Base-by-base conservation (phyloP, 2,888 invertebrate genomes). In the Ennomos quercinarius region DNA sequence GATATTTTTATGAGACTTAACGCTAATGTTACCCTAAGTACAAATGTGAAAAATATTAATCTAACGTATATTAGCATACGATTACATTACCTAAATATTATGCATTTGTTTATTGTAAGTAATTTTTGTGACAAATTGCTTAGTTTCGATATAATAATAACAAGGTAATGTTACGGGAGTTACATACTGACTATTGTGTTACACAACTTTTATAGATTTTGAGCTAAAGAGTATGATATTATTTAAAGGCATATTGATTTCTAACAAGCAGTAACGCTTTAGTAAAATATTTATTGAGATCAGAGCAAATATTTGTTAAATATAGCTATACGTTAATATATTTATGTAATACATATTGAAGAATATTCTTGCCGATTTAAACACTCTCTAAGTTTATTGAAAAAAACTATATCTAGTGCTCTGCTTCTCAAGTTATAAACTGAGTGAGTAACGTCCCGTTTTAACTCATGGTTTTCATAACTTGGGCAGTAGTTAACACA, bases 11-110 rank as follows among this genome's bases (percentile, higher is more conserved):
- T 73, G 70, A 68, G 70, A 67, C 68, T 78, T 81, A 85, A 84
- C 37, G 11, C 77, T 84, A 84, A 43, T 62, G 64, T 84, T 76
- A 79, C 64, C 75, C 86, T 87, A 87, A 85, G 83, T 86, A 86
- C 80, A 84, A 83, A 84, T 67, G 79, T 83, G 84, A 83, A 79
- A 85, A 84, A 80, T 70, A 72, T 84, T 81, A 78, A 52, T 74
- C 80, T 81, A 84, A 67, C 72, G 73, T 80, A 79, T 62, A 45
- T 57, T 74, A 71, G 70, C 73, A 75, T 80, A 81, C 63, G 73
- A 57, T 74, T 78, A 81, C 64, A 73, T 60, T 72, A 72, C 68
- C 65, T 67, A 71, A 70, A 63, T 70, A 80, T 80, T 79, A 81
- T 78, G 78, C 75, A 70, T 76, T 75, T 73, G 57, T 77, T 74